Evolutionary conservation across 2,113 vertebrate genomes (phyloP), one percentile per base, ranked within the genome.

Genomic region (Chascanopsetta lugubris): DNA sequence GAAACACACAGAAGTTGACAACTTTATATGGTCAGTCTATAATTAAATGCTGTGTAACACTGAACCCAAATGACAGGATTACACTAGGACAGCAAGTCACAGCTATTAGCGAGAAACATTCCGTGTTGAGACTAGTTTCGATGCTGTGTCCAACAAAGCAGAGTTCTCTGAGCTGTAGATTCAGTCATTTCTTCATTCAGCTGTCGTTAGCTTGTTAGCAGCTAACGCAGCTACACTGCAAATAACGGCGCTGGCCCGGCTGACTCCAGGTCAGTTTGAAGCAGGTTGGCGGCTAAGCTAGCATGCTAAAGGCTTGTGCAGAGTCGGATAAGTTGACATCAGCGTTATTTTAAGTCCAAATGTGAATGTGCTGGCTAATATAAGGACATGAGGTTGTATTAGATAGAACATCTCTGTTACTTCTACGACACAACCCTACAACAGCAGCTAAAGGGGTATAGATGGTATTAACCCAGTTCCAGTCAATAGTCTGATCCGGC

Each of bases 401-500:
- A 1, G 26, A 49, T 2, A 26, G 0, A 24, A 8, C 11, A 0
- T 25, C 4, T 25, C 2, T 2, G 0, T 9, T 26, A 0, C 1
- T 17, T 0, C 13, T n/a, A 15, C 36, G 9, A 13, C 12, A 4
- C 0, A 0, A 12, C n/a, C 0, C 18, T 20, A 20, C 1, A 48
- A 26, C 9, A 13, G 0, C 5, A 30, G 11, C 3, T 11, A 48
- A 40, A 34, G 24, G 18, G 2, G 18, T 2, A 51, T 20, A n/a
- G 26, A 32, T 13, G 48, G 49, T 47, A 24, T 8, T 15, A 40
- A 27, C 36, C 13, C 15, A 29, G 8, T 13, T 69, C 54, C 84
- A 86, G 75, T 53, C 36, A 72, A 74, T 76, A 84, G 77, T 75
- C 80, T 57, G 49, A 72, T 75, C 62, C 73, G 66, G 43, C 17